Conservation (phyloP, 2,888 invertebrate species). For the Diadegma fenestrale region DNA sequence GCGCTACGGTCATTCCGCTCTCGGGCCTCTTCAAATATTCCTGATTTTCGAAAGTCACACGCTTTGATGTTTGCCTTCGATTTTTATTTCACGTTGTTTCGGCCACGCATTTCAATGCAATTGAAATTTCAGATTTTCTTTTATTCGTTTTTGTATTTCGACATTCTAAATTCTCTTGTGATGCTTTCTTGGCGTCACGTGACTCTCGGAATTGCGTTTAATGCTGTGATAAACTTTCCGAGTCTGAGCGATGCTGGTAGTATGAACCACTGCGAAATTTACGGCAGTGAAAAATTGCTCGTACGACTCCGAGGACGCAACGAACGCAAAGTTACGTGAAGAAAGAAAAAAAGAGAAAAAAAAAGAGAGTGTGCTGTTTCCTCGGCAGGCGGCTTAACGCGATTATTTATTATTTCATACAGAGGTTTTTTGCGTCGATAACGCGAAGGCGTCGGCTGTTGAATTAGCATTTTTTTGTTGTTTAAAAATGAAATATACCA, state of each 20-base stretch:
- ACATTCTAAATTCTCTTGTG: not conserved
- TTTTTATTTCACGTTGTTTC: conserved; percentile 17
- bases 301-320: conserved; percentile 55
- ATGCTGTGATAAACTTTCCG: conserved; percentile 46
- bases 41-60: conserved; percentile 47
- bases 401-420: conserved; percentile 72
- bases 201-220: not conserved
- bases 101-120: not conserved
- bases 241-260: conserved; percentile 54
- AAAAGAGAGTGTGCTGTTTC: conserved; percentile 38
- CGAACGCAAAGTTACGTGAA: conserved; percentile 51
- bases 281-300: conserved; percentile 64
- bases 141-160: not conserved
- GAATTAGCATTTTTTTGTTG: conserved; percentile 85
- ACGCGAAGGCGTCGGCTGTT: conserved; percentile 72
- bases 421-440: conserved; percentile 68
- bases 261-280: conserved; percentile 51
- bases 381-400: conserved; percentile 64
- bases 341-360: conserved; percentile 5
- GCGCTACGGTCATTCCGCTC: conserved; percentile 67
- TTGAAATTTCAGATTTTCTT: not conserved
- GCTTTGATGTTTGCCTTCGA: not conserved
- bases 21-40: conserved; percentile 75
- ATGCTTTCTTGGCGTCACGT: not conserved
- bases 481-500: conserved; percentile 85